A percentile compares a stretch with the other conserved stretches of the same genome.
phyloP scores from a whole-genome alignment of 64 coral and sea anemone genomes.

The Montipora foliosa region DNA sequence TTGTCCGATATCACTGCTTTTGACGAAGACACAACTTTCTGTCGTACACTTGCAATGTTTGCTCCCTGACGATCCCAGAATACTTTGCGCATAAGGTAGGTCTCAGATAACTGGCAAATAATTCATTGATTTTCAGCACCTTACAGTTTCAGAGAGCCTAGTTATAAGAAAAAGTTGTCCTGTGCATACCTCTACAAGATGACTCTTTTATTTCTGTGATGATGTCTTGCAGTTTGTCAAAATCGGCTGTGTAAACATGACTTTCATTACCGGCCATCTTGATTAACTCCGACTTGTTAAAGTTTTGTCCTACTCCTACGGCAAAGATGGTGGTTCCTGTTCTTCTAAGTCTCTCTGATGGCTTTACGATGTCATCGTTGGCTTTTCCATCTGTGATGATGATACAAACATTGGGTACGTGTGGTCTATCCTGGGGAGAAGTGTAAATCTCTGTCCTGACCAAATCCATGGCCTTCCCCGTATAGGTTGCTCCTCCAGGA shows the following conservation, averaged over 20 bases:
- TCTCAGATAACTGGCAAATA: no score
- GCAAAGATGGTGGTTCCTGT: conserved; percentile 32
- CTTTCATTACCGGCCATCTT: conserved; percentile 35
- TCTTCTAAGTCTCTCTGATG: conserved; percentile 25
- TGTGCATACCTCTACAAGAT: conserved; percentile 58
- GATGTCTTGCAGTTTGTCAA: conserved; percentile 37
- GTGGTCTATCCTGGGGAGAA: conserved; percentile 15
- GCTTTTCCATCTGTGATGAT: conserved; percentile 81
- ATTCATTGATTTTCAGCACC: no score
- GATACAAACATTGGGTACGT: conserved; percentile 60
- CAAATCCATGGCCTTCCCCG: conserved; percentile 49
- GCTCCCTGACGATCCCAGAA: no score
- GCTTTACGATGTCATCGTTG: background rate
- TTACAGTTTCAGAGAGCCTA: no score
- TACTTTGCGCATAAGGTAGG: no score
- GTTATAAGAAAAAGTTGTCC: no score
- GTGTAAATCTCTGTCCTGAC: conserved; percentile 22
- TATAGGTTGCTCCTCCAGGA: conserved; percentile 58
- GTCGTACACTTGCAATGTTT: no score
- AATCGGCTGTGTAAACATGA: conserved; percentile 70
- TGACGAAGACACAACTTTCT: no score
- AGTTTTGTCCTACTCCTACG: conserved; percentile 65
- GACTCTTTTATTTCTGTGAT: conserved; percentile 67
- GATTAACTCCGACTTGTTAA: background rate
- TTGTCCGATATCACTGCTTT: no score